Evolutionary conservation across 2,113 vertebrate species (phyloP).

Genomic region (Chiloscyllium plagiosum): DNA sequence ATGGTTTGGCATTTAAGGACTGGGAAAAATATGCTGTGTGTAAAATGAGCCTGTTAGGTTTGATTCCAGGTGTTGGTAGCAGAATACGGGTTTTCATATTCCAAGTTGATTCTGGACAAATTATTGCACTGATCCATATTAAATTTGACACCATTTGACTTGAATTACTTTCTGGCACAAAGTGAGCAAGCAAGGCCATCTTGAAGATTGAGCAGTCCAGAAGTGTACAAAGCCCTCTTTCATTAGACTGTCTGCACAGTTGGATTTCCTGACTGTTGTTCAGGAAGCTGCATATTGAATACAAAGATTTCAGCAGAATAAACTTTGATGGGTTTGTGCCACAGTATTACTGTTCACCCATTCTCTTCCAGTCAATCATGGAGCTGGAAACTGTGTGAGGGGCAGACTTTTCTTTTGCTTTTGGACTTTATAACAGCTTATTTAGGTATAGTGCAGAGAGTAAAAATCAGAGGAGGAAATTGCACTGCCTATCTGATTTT

Average conservation of each 20-base stretch:
- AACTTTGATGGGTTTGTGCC: not conserved
- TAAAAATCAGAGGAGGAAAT: not conserved
- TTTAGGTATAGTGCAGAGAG: not conserved
- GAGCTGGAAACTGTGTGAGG: not conserved
- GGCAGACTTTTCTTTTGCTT: not conserved
- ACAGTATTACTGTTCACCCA: no score
- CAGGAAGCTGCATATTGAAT: constrained; percentile 6
- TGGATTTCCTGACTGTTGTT: constrained; percentile 28
- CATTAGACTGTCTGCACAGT: constrained; percentile 12
- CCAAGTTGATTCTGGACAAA: not conserved
- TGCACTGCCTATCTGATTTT: not conserved
- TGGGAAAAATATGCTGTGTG: not conserved
- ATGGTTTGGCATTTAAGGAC: not conserved
- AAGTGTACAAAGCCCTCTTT: not conserved
- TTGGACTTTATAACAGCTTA: not conserved
- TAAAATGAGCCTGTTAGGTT: not conserved
- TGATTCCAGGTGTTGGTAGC: not conserved
- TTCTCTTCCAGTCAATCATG: not conserved
- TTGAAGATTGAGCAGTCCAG: not conserved
- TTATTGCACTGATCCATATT: not conserved
- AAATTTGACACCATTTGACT: not conserved
- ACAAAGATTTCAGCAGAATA: not conserved
- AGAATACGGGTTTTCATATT: not conserved
- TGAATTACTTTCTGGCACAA: not conserved
- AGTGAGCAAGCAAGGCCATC: not conserved